Evolutionary conservation across 1,140 invertebrate species (phyloP), one percentile per base, ranked within the genome.

Genomic region (Pygmarrhopalites habei): DNA sequence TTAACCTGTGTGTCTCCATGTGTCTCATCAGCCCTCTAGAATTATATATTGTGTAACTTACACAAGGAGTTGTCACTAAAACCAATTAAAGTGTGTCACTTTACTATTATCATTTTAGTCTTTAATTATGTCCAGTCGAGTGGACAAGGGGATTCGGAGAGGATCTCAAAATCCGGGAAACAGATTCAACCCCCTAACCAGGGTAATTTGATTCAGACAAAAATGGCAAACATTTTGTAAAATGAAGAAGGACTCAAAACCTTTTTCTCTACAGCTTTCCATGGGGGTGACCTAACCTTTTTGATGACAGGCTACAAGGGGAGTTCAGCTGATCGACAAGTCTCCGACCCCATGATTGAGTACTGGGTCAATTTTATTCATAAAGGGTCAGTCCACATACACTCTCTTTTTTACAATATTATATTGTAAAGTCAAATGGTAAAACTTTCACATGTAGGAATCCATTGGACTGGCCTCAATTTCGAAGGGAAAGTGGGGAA

Each of bases 361-460:
- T 61, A 64, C 23, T 69, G 64, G 64, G 43, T 44, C 21, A 63
- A 52, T 26, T 69, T 69, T 35, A 69, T 69, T 41, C 58, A 63
- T 21, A 63, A 63, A 58, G 67, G 67, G 65, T 67, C 62, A 25
- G 3, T 23, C 7, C 2, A 52, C 17, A 25, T 47, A 7, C 3
- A 58, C 10, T 35, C 5, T 56, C n/a, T 44, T 32, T 5, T 35
- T 15, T 26, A 51, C 19, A 46, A 21, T 51, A 29, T 28, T 23
- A 2, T 58, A 19, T n/a, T n/a, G n/a, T n/a, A n/a, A n/a, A n/a
- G n/a, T n/a, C n/a, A n/a, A n/a, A n/a, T n/a, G n/a, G n/a, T n/a
- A n/a, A n/a, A n/a, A n/a, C n/a, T n/a, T n/a, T n/a, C n/a, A n/a
- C n/a, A n/a, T n/a, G 7, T 2, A 67, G 65, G 25, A 60, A 61